These are phyloP conservation scores for Theodoxus fluviatilis DNA, from an alignment of 2,888 invertebrate species.

Conservation along the genomic window DNA sequence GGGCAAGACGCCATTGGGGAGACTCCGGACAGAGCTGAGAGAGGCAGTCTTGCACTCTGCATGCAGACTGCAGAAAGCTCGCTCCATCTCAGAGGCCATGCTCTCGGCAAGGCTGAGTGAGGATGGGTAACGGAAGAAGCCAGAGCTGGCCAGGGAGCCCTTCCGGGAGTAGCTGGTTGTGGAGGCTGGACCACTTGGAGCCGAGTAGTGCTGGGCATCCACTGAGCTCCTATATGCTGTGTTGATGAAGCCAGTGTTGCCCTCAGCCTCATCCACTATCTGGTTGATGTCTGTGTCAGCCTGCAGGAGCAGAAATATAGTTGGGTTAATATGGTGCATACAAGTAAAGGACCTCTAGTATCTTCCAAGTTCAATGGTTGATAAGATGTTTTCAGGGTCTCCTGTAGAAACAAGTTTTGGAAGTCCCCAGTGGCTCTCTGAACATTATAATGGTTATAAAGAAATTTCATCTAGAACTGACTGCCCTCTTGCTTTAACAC, in stretches of 20 bases:
- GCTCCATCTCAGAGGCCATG: conserved; percentile 52
- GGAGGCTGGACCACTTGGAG: not conserved
- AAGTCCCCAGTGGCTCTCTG: no score
- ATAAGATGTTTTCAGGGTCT: no score
- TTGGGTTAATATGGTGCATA: no score
- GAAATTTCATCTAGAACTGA: no score
- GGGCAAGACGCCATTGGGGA: not conserved
- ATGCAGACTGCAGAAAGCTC: conserved; percentile 40
- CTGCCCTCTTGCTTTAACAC: no score
- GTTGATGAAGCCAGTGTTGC: conserved; percentile 26
- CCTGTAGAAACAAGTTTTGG: no score
- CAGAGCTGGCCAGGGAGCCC: conserved; percentile 37
- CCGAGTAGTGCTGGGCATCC: conserved; percentile 6
- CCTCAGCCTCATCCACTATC: conserved; percentile 23
- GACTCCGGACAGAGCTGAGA: no score
- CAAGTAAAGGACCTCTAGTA: no score
- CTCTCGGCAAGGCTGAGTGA: conserved; percentile 56
- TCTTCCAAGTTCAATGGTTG: no score
- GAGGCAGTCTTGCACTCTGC: no score
- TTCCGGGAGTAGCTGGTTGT: conserved; percentile 29
- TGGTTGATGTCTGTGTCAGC: conserved; percentile 21
- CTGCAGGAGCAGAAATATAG: no score
- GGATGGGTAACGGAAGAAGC: conserved; percentile 49
- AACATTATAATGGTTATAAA: no score
- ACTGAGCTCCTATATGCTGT: not conserved